Percentiles rank a stretch among this genome's conserved stretches.
phyloP scores from a whole-genome alignment of 2,113 vertebrate genomes.

The Chitala chitala region DNA sequence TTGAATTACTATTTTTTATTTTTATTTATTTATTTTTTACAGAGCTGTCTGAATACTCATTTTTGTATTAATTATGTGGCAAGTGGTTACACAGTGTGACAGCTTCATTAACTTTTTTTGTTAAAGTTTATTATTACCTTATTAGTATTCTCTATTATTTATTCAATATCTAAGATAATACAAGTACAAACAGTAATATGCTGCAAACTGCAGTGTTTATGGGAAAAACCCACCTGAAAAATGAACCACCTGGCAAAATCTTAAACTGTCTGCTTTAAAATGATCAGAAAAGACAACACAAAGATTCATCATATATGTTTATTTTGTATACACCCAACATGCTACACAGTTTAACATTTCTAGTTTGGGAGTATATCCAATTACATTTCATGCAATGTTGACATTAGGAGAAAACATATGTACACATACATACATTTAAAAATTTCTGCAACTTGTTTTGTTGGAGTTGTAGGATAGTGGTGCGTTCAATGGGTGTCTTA shows the following conservation, averaged over 20 bases:
- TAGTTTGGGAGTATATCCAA: constrained; percentile 51
- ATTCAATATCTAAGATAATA: not conserved
- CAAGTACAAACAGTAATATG: too few species aligned
- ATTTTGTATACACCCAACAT: constrained; percentile 58
- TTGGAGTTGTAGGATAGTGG: constrained; percentile 8
- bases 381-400: constrained; percentile 59
- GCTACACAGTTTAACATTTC: constrained; percentile 49
- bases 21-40: too few species aligned
- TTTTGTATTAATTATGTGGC: too few species aligned
- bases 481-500: not conserved
- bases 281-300: constrained; percentile 11
- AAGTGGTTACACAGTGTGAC: too few species aligned
- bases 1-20: too few species aligned
- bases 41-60: too few species aligned
- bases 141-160: too few species aligned
- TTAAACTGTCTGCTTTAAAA: constrained; percentile 8
- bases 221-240: constrained; percentile 3
- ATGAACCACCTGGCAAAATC: not conserved
- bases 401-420: constrained; percentile 43
- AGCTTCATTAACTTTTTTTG: too few species aligned
- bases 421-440: constrained; percentile 32
- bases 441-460: not conserved
- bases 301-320: constrained; percentile 44
- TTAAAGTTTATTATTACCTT: too few species aligned
- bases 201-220: not conserved